Evolutionary conservation across 2,888 invertebrate species (phyloP).

Genomic region (Synanthedon myopaeformis): DNA sequence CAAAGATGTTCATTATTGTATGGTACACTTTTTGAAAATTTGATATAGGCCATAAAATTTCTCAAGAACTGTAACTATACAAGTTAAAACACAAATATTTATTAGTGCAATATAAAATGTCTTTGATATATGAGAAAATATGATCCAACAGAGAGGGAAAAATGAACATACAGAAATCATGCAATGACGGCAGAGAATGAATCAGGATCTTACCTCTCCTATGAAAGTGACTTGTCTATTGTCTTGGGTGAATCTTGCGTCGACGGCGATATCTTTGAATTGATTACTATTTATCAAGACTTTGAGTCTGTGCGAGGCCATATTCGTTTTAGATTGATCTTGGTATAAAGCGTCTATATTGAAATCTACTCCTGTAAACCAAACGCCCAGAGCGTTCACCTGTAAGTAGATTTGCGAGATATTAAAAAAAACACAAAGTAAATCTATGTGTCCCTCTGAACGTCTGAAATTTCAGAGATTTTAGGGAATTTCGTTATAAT

Average conservation of each 20-base stretch:
- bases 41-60: too few relatives aligned
- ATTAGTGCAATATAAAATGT: background rate
- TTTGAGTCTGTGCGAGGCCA: slow-evolving; percentile 77
- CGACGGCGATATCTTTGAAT: slow-evolving; percentile 76
- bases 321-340: slow-evolving; percentile 76
- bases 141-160: too few relatives aligned
- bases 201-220: slow-evolving; percentile 64
- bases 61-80: too few relatives aligned
- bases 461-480: too few relatives aligned
- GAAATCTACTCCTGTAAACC: slow-evolving; percentile 84
- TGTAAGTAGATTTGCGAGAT: slow-evolving; percentile 19
- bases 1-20: too few relatives aligned
- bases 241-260: slow-evolving; percentile 76
- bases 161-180: background rate
- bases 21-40: too few relatives aligned
- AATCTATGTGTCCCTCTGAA: too few relatives aligned
- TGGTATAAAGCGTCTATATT: slow-evolving; percentile 79
- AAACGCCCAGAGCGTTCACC: slow-evolving; percentile 79
- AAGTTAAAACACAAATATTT: background rate
- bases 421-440: too few relatives aligned
- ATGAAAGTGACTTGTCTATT: slow-evolving; percentile 76
- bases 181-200: background rate
- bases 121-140: background rate
- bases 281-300: slow-evolving; percentile 78
- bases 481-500: too few relatives aligned